Evolutionary conservation across 2,797 vertebrate genomes (phyloP), one percentile per base, ranked within the genome.

Genomic region (Brotula barbata): DNA sequence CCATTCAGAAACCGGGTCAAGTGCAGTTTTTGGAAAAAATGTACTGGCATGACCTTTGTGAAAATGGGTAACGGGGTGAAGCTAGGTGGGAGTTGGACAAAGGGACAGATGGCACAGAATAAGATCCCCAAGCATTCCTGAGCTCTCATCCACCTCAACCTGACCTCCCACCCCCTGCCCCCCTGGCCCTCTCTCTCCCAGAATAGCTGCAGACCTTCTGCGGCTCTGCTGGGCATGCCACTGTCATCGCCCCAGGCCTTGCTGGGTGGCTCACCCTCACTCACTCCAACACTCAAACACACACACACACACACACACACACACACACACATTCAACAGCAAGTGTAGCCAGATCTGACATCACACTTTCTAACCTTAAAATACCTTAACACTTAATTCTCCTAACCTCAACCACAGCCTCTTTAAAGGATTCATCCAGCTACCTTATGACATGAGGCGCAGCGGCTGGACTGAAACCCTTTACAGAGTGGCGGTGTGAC

Each of bases 151-250:
- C 49, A 77, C 61, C 79, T 76, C 58, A 56, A 73, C 73, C 61
- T 76, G 78, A 82, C 80, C 77, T 75, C 45, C 25, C 25, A 28
- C 25, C 25, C 25, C 8, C 54, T 4, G 19, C 52, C 21, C 56
- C 55, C 39, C 21, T 44, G 25, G 21, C 42, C 40, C 33, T 53
- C 51, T 7, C 34, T 13, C 5, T 73, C 82, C 72, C 31, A 80
- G 74, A 87, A 84, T 87, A 88, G 60, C 64, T 59, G 51, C 50
- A 52, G 31, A 58, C 71, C 56, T 71, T 64, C 31, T 33, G 31
- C 53, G 75, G 66, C 68, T 56, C 56, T 12, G 46, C 17, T 40
- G 12, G 25, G 15, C 56, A 44, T 13, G 1, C 44, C 20, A 12
- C 47, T 39, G 51, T 68, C 65, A 58, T 53, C 17, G 12, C 15